A percentile compares a stretch with the other conserved stretches of the same genome.
Evolutionary conservation across 2,888 invertebrate species (phyloP).

Genomic region (Melanotus villosus): DNA sequence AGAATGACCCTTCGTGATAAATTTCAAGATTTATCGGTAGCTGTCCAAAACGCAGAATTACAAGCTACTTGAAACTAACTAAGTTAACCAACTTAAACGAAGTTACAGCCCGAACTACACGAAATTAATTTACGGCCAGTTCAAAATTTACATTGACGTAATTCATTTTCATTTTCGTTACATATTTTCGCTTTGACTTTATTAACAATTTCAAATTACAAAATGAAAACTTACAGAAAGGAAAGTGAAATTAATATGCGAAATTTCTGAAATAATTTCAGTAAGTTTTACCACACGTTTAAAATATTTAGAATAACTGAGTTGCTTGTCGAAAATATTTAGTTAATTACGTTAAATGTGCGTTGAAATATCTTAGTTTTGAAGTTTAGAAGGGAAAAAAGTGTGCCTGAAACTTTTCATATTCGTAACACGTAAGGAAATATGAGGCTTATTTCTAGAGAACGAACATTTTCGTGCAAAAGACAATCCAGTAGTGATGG

Average conservation of each 20-base stretch:
- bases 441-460: background rate
- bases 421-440: background rate
- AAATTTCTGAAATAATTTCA: too few species aligned
- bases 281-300: too few species aligned
- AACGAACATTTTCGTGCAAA: constrained; percentile 15
- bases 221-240: too few species aligned
- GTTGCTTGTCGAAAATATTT: too few species aligned
- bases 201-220: too few species aligned
- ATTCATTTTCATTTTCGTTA: background rate
- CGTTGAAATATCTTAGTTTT: too few species aligned
- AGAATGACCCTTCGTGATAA: too few species aligned
- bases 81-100: constrained; percentile 1
- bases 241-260: too few species aligned
- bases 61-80: background rate
- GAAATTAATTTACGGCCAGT: background rate
- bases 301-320: too few species aligned
- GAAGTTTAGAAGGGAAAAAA: too few species aligned
- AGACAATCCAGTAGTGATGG: constrained; percentile 27
- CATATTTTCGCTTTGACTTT: background rate
- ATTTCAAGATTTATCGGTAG: constrained; percentile 9
- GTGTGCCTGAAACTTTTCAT: background rate
- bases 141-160: background rate
- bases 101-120: background rate
- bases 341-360: too few species aligned
- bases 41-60: constrained; percentile 13